Evolutionary conservation across 2,888 invertebrate species (phyloP).

Genomic region (Drosophila neotestacea): DNA sequence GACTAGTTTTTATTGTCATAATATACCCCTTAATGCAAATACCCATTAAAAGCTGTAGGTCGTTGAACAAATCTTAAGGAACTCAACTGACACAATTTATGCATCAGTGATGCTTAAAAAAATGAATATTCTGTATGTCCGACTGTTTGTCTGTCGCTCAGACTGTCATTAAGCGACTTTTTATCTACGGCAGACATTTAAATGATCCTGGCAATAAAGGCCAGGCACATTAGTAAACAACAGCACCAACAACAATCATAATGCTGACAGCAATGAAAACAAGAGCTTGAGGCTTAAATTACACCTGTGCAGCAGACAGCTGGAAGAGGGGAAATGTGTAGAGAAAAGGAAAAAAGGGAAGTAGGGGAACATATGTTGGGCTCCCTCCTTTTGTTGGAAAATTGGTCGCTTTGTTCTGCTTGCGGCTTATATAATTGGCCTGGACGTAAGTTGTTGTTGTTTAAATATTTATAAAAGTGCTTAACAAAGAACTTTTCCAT

Average conservation of each 20-base stretch:
- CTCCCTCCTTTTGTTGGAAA: neutral
- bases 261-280: conserved; percentile 52
- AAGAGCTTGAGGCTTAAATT: conserved; percentile 69
- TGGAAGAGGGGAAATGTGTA: neutral
- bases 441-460: conserved; percentile 28
- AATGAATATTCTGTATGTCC: neutral
- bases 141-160: neutral
- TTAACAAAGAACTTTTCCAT: conserved; percentile 28
- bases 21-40: conserved; percentile 8
- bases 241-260: conserved; percentile 24
- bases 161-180: conserved; percentile 67
- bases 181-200: conserved; percentile 64
- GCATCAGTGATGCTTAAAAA: conserved; percentile 39
- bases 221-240: conserved; percentile 41
- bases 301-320: conserved; percentile 59
- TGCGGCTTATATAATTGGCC: conserved; percentile 64
- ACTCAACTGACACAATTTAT: conserved; percentile 31
- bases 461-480: conserved; percentile 67
- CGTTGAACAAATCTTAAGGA: conserved; percentile 53
- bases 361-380: neutral
- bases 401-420: conserved; percentile 19
- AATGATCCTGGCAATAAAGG: conserved; percentile 70
- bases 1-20: conserved; percentile 22
- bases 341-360: neutral
- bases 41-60: conserved; percentile 21